Percentiles rank a stretch among this genome's conserved stretches.
phyloP scores from a whole-genome alignment of 2,888 invertebrate species.

The Hypena proboscidalis region DNA sequence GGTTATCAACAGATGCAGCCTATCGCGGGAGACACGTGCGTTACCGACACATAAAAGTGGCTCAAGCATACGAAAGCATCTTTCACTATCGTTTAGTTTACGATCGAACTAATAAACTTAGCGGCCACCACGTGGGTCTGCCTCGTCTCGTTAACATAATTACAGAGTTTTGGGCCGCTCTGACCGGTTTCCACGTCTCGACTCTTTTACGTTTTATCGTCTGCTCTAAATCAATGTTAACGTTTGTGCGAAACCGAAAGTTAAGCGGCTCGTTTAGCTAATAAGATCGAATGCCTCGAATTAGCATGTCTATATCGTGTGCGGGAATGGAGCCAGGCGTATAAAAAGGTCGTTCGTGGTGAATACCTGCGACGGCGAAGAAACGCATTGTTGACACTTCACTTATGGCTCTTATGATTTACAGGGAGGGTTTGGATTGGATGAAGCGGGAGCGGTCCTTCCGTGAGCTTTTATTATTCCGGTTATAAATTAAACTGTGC shows the following conservation, averaged over 20 bases:
- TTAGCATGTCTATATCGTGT: constrained; percentile 49
- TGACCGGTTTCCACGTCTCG: constrained; percentile 66
- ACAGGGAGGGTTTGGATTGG: constrained; percentile 44
- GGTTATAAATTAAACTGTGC: constrained; percentile 80
- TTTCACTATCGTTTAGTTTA: constrained; percentile 69
- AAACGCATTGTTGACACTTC: constrained; percentile 66
- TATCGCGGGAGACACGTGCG: constrained; percentile 48
- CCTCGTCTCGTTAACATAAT: constrained; percentile 74
- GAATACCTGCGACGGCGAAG: constrained; percentile 16
- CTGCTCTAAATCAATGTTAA: constrained; percentile 68
- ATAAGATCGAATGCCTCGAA: constrained; percentile 53
- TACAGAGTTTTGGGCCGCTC: constrained; percentile 67
- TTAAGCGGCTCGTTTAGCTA: constrained; percentile 65
- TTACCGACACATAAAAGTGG: constrained; percentile 44
- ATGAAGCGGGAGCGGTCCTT: constrained; percentile 54
- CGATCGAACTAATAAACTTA: constrained; percentile 52
- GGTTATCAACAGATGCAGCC: constrained; percentile 61
- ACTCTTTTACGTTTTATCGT: constrained; percentile 61
- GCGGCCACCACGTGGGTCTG: constrained; percentile 59
- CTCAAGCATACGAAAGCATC: constrained; percentile 51
- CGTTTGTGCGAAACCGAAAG: constrained; percentile 84
- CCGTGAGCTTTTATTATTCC: constrained; percentile 77
- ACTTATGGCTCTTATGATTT: constrained; percentile 59
- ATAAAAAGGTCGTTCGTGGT: constrained; percentile 16
- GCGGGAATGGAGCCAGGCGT: constrained; percentile 34